phyloP scores from a whole-genome alignment of 2,888 invertebrate species.

The Pseudococcus longispinus region DNA sequence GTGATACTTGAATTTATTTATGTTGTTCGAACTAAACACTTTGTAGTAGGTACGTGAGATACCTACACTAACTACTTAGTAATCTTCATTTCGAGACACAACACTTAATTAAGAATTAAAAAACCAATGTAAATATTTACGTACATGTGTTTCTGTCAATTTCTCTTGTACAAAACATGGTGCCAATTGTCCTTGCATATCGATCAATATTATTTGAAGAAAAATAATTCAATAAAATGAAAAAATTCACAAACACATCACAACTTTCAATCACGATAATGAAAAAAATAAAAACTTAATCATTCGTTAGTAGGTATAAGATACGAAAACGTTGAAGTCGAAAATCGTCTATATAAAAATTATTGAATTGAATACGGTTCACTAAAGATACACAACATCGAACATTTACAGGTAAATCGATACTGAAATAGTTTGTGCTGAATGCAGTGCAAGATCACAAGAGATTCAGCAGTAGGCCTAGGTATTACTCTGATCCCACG shows the following conservation, averaged over 20 bases:
- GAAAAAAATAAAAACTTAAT: neutral
- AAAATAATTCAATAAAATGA: neutral
- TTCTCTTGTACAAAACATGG: constrained; percentile 49
- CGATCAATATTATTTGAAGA: neutral
- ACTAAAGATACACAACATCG: neutral
- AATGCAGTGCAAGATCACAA: neutral
- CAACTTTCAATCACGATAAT: neutral
- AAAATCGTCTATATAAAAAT: neutral
- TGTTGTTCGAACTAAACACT: neutral
- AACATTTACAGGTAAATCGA: neutral
- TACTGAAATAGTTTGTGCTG: neutral
- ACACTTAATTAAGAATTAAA: too few relatives aligned
- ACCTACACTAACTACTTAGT: too few relatives aligned
- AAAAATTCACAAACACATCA: constrained; percentile 25
- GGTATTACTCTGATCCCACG: constrained; percentile 24
- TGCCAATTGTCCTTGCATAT: constrained; percentile 47
- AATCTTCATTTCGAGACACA: too few relatives aligned
- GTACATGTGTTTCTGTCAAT: constrained; percentile 41
- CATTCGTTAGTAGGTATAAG: neutral
- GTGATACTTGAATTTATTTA: neutral
- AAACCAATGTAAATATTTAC: neutral
- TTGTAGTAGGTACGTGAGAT: too few relatives aligned
- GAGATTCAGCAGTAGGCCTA: neutral
- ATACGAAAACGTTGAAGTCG: neutral
- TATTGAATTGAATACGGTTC: neutral